These are phyloP conservation scores for Thelaira solivaga DNA, from an alignment of 2,888 invertebrate species.

Conservation along the genomic window DNA sequence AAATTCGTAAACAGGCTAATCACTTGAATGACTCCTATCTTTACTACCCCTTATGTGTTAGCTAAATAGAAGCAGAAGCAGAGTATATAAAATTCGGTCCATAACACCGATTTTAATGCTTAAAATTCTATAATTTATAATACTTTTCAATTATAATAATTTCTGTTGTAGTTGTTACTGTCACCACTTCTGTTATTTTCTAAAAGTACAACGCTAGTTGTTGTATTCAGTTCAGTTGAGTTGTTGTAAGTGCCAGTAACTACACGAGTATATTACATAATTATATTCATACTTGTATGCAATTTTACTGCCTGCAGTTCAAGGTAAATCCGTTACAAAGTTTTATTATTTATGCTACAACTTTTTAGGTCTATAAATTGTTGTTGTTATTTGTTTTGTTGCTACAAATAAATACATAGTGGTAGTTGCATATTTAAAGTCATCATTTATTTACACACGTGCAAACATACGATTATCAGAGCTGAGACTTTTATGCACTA, in stretches of 20 bases:
- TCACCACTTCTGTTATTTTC: slow-evolving; percentile 26
- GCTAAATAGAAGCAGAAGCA: no score
- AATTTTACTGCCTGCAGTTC: slow-evolving; percentile 69
- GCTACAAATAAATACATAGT: slow-evolving; percentile 1
- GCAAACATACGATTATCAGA: no score
- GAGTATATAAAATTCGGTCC: no score
- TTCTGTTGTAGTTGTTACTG: neutral
- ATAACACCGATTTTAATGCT: no score
- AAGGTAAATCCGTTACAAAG: slow-evolving; percentile 70
- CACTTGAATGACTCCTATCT: no score
- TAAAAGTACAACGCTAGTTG: slow-evolving; percentile 3
- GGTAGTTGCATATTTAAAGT: neutral
- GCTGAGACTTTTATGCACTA: no score
- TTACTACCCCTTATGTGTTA: no score
- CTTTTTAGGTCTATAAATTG: slow-evolving; percentile 47
- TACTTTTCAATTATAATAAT: no score
- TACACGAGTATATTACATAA: no score
- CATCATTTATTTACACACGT: neutral
- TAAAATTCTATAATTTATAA: neutral
- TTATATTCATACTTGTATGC: no score
- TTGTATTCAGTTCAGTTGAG: slow-evolving; percentile 17
- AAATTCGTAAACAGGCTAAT: no score
- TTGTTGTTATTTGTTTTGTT: no score
- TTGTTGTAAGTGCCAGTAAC: neutral
- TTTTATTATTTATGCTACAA: slow-evolving; percentile 60